A percentile compares a stretch with the other conserved stretches of the same genome.
These are phyloP conservation scores for Myathropa florea DNA, from an alignment of 2,888 invertebrate genomes.

Conservation along the genomic window DNA sequence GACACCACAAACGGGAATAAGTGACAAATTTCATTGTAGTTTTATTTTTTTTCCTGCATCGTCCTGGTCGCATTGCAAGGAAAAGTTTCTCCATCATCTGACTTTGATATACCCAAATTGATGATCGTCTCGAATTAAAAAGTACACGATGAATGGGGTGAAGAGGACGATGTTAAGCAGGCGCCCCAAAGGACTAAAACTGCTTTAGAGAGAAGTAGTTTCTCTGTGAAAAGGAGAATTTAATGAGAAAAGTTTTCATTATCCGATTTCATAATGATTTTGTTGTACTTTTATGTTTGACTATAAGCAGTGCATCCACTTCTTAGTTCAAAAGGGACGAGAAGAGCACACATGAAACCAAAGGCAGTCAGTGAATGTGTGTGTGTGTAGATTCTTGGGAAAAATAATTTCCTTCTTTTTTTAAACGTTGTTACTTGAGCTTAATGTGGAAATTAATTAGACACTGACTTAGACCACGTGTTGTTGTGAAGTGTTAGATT, in stretches of 20 bases:
- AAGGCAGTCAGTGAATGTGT: not conserved
- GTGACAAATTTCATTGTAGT: not conserved
- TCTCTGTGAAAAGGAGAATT: constrained; percentile 26
- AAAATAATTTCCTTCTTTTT: no score
- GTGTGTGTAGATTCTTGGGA: not conserved
- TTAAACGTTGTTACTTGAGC: no score
- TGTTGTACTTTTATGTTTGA: constrained; percentile 17
- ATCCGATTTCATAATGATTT: constrained; percentile 52
- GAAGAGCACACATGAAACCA: not conserved
- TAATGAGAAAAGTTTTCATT: constrained; percentile 64
- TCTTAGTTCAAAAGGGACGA: not conserved
- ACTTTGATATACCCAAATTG: constrained; percentile 61
- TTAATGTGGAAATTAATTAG: not conserved
- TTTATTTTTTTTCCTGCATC: not conserved
- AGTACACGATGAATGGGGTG: not conserved
- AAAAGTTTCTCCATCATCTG: constrained; percentile 60
- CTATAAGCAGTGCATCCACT: not conserved
- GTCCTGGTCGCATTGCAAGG: not conserved
- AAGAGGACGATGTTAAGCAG: not conserved
- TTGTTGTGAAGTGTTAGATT: not conserved
- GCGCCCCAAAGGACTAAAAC: constrained; percentile 8
- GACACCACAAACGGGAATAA: not conserved
- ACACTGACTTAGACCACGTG: no score
- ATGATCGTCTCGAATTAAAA: constrained; percentile 57
- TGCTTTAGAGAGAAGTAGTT: constrained; percentile 19